A percentile compares a stretch with the other conserved stretches of the same genome.
Evolutionary conservation across 2,113 vertebrate species (phyloP).

Genomic region (Chunga burmeisteri): DNA sequence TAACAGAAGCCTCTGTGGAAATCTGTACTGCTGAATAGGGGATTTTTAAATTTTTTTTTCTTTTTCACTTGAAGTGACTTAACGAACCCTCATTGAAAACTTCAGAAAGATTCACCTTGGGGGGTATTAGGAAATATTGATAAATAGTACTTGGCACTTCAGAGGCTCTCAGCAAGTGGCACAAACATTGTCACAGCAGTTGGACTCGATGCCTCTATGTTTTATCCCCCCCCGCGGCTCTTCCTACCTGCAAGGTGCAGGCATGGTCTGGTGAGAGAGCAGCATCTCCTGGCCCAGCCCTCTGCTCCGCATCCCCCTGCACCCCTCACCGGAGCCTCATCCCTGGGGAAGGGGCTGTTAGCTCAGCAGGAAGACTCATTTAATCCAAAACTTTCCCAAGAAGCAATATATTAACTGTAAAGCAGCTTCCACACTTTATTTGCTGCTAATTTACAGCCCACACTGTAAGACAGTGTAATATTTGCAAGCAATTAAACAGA

Average conservation of each 20-base stretch:
- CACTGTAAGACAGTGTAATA: conserved; percentile 31
- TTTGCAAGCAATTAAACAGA: conserved; percentile 49
- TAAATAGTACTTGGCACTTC: conserved; percentile 11
- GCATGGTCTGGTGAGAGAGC: background rate
- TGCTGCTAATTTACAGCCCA: conserved; percentile 51
- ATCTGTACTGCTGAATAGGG: background rate
- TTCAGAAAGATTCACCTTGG: conserved; percentile 17
- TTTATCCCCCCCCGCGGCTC: fast-evolving
- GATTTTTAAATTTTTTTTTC: background rate
- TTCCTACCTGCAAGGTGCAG: background rate
- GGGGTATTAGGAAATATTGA: conserved; percentile 48
- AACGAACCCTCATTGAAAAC: conserved; percentile 36
- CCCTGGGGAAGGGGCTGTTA: background rate
- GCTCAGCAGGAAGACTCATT: background rate
- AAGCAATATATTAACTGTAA: conserved; percentile 7
- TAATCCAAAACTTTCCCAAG: background rate
- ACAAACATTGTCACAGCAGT: background rate
- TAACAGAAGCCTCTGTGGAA: background rate
- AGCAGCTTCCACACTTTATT: conserved; percentile 40
- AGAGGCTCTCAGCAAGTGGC: background rate
- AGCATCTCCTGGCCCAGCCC: background rate
- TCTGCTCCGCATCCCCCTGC: background rate
- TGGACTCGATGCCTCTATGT: background rate
- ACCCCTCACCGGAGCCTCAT: background rate
- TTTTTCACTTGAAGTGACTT: conserved; percentile 10